Percentiles rank a stretch among this genome's conserved stretches.
Conservation (phyloP, 1,140 invertebrate genomes). For the Danaus melanippus region DNA sequence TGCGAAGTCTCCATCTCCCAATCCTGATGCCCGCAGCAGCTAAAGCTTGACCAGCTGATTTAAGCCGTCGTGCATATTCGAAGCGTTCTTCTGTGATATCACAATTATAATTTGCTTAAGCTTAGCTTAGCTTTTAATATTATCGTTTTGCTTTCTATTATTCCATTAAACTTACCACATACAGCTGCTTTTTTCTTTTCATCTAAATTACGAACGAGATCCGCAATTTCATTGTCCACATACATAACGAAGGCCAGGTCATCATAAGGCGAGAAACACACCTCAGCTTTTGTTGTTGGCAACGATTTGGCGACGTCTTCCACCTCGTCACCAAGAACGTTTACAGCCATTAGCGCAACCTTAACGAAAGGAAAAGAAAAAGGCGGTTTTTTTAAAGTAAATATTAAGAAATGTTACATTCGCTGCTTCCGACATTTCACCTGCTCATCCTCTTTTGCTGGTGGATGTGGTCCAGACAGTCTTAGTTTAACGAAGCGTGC, state of each 20-base stretch:
- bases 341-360: slow-evolving; percentile 83
- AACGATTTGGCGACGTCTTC: slow-evolving; percentile 43
- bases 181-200: slow-evolving; percentile 89
- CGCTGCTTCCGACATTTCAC: slow-evolving; percentile 60
- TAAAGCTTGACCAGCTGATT: slow-evolving; percentile 86
- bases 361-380: slow-evolving; percentile 36
- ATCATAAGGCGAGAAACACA: slow-evolving; percentile 88
- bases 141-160: not conserved
- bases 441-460: slow-evolving; percentile 77
- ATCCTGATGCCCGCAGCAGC: slow-evolving; percentile 89
- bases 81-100: slow-evolving; percentile 84
- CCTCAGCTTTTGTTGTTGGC: slow-evolving; percentile 40
- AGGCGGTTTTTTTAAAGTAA: slow-evolving; percentile 5
- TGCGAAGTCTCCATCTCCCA: slow-evolving; percentile 92
- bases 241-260: slow-evolving; percentile 98
- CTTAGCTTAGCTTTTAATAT: too few relatives aligned
- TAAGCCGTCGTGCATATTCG: slow-evolving; percentile 92
- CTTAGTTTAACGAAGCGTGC: slow-evolving; percentile 88
- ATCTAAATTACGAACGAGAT: slow-evolving; percentile 90
- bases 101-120: too few relatives aligned
- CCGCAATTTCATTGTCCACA: slow-evolving; percentile 92
- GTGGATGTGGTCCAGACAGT: slow-evolving; percentile 83
- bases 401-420: not conserved
- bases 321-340: slow-evolving; percentile 82
- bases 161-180: slow-evolving; percentile 69